Conservation (phyloP, 1,140 invertebrate species). For the Caenorhabditis inopinata region DNA sequence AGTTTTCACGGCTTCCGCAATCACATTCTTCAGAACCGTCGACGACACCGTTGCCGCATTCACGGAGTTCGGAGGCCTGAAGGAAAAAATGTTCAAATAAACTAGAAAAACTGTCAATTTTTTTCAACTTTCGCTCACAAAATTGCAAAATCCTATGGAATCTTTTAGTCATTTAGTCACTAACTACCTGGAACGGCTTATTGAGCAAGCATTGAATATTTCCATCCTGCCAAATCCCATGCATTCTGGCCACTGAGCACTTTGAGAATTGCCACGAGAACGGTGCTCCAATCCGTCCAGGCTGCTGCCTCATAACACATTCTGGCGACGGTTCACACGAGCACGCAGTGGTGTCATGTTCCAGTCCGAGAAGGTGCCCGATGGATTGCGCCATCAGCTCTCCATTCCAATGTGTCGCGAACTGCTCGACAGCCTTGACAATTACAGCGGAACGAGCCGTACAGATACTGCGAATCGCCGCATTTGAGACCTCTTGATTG, state of each 20-base stretch:
- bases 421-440: conserved; percentile 56
- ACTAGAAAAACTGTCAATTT: no score
- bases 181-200: conserved; percentile 56
- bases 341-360: conserved; percentile 61
- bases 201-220: conserved; percentile 63
- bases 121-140: background rate
- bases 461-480: conserved; percentile 58
- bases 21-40: conserved; percentile 64
- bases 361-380: conserved; percentile 62
- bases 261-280: conserved; percentile 65
- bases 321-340: conserved; percentile 51
- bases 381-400: conserved; percentile 59
- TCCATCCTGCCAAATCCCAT: conserved; percentile 56
- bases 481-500: conserved; percentile 54
- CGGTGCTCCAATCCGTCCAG: conserved; percentile 52
- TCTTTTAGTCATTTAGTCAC: background rate
- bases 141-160: no score
- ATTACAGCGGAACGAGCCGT: conserved; percentile 59
- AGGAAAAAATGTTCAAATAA: no score
- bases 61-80: conserved; percentile 55
- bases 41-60: conserved; percentile 64
- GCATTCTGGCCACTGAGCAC: conserved; percentile 59
- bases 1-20: conserved; percentile 62
- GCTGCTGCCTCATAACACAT: conserved; percentile 61
- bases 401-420: conserved; percentile 53